A percentile compares a stretch with the other conserved stretches of the same genome.
Evolutionary conservation across 2,113 vertebrate genomes (phyloP).

Genomic region (Pelobates fuscus): DNA sequence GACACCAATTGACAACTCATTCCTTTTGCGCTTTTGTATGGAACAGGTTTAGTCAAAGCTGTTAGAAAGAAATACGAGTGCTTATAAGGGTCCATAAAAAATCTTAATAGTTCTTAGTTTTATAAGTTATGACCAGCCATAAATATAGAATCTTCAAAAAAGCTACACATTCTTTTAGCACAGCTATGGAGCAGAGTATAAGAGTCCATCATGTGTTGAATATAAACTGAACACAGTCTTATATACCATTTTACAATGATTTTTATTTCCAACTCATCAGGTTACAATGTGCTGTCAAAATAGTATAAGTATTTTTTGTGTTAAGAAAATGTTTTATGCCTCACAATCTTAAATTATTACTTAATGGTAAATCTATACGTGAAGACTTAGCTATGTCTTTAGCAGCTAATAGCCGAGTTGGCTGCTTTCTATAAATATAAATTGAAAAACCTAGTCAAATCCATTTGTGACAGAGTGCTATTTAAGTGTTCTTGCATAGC

Average conservation of each 20-base stretch:
- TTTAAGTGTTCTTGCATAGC: too few relatives aligned
- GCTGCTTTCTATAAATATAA: too few relatives aligned
- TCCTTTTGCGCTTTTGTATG: constrained; percentile 15
- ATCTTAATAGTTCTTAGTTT: constrained; percentile 30
- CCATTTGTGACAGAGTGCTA: too few relatives aligned
- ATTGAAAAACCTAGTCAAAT: too few relatives aligned
- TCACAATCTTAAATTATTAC: too few relatives aligned
- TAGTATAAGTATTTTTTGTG: too few relatives aligned
- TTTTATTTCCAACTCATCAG: not conserved
- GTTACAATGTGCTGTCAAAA: too few relatives aligned
- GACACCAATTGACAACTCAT: constrained; percentile 14
- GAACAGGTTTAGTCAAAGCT: constrained; percentile 32
- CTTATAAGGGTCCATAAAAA: constrained; percentile 28
- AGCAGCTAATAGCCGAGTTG: too few relatives aligned
- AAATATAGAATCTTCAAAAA: constrained; percentile 10
- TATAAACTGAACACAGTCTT: not conserved
- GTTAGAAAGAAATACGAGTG: constrained; percentile 18
- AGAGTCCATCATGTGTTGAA: not conserved
- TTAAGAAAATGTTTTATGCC: too few relatives aligned
- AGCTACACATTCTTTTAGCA: constrained; percentile 24
- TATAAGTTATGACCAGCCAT: constrained; percentile 27
- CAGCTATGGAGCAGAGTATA: constrained; percentile 7
- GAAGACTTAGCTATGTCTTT: too few relatives aligned
- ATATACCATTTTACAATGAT: not conserved
- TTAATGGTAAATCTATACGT: too few relatives aligned